These are phyloP conservation scores for Caradrina clavipalpis DNA, from an alignment of 2,888 invertebrate species.

Conservation along the genomic window DNA sequence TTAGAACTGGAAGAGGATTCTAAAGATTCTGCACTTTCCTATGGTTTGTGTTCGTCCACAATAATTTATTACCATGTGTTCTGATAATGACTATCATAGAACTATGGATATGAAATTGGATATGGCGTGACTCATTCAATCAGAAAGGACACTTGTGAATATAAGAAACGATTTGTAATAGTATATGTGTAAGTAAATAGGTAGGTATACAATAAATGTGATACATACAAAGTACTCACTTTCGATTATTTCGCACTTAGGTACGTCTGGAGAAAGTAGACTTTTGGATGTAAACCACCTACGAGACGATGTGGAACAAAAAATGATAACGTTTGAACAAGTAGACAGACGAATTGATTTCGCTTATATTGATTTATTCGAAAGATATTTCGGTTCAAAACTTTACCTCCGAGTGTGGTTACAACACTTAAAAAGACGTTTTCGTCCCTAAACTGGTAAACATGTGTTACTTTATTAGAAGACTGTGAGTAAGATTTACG, in stretches of 20 bases:
- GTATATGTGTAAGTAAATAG: not conserved
- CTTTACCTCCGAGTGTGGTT: not conserved
- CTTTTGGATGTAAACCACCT: conserved; percentile 27
- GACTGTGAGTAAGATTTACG: conserved; percentile 21
- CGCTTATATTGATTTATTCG: not conserved
- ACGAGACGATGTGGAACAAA: conserved; percentile 12
- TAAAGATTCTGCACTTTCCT: conserved; percentile 11
- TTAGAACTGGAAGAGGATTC: not conserved
- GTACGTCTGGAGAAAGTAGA: conserved; percentile 44
- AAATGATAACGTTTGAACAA: conserved; percentile 3
- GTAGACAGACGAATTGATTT: conserved; percentile 1
- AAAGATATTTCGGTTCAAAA: not conserved
- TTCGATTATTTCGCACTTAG: conserved; percentile 39
- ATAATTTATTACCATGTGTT: conserved; percentile 19
- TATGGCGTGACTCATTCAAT: conserved; percentile 45
- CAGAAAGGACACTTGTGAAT: conserved; percentile 23
- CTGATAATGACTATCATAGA: conserved; percentile 46
- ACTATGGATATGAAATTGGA: conserved; percentile 35
- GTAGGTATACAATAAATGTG: not conserved
- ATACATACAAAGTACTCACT: conserved; percentile 26
- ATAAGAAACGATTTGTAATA: conserved; percentile 9
- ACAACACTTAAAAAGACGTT: not conserved
- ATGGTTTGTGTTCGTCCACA: not conserved
- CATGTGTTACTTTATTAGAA: conserved; percentile 1
- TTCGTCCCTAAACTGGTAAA: not conserved